A percentile compares a stretch with the other conserved stretches of the same genome.
phyloP scores from a whole-genome alignment of 2,113 vertebrate genomes.

The Phylloscopus trochiloides region DNA sequence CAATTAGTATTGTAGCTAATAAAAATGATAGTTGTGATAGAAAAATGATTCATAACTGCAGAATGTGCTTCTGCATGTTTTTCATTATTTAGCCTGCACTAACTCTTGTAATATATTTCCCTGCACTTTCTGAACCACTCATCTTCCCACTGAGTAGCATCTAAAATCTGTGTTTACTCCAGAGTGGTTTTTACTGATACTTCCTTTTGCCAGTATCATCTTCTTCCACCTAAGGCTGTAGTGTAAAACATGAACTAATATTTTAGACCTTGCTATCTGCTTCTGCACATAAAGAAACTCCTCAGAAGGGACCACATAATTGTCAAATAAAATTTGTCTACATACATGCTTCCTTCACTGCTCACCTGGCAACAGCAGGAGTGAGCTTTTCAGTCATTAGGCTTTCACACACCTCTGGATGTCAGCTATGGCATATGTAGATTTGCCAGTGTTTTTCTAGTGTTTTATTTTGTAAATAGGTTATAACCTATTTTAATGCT shows the following conservation, averaged over 20 bases:
- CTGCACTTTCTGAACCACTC: not conserved
- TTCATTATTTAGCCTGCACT: conserved; percentile 36
- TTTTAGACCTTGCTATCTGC: not conserved
- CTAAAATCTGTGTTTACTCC: not conserved
- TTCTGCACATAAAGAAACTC: not conserved
- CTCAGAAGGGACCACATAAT: not conserved
- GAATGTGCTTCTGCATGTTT: conserved; percentile 49
- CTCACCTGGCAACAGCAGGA: not conserved
- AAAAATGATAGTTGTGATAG: conserved; percentile 33
- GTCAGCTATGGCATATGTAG: not conserved
- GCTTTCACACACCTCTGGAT: not conserved
- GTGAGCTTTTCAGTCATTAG: not conserved
- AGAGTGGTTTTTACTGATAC: not conserved
- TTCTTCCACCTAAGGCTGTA: not conserved
- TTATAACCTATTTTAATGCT: not conserved
- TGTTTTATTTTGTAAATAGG: not conserved
- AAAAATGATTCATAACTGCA: conserved; percentile 34
- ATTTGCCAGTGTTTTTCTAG: not conserved
- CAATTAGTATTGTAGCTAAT: conserved; percentile 50
- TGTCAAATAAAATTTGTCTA: not conserved
- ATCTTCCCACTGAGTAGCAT: not conserved
- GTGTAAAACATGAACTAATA: not conserved
- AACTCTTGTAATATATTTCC: not conserved
- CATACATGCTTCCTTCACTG: not conserved
- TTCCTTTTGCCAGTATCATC: not conserved